Evolutionary conservation across 1,140 invertebrate species (phyloP).

Genomic region (Heliconius hermathena): DNA sequence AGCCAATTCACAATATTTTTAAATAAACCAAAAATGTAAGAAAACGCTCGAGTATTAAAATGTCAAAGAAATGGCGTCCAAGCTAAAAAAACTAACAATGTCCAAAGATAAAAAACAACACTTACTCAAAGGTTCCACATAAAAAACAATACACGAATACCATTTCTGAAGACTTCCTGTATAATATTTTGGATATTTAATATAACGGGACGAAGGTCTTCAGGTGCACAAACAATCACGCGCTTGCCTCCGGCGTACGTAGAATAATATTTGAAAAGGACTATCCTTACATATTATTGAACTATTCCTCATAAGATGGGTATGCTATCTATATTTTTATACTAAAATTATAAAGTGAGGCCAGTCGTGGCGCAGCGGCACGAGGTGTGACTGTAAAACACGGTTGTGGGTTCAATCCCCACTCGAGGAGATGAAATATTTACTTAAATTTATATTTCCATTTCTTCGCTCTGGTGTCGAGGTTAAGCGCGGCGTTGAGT

Average conservation of each 20-base stretch:
- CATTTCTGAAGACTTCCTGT: neutral
- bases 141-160: neutral
- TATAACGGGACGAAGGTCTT: slow-evolving; percentile 19
- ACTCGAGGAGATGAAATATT: too few relatives aligned
- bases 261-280: slow-evolving; percentile 35
- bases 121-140: neutral
- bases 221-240: slow-evolving; percentile 27
- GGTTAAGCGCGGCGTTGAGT: too few relatives aligned
- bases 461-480: too few relatives aligned
- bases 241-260: slow-evolving; percentile 13
- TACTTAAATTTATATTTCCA: too few relatives aligned
- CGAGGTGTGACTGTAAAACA: too few relatives aligned
- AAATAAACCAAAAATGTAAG: neutral
- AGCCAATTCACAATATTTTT: neutral
- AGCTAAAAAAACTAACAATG: neutral
- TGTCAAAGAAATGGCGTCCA: neutral
- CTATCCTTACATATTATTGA: slow-evolving; percentile 8
- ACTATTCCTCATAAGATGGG: neutral
- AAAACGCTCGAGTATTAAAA: neutral
- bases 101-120: neutral
- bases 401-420: too few relatives aligned
- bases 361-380: too few relatives aligned
- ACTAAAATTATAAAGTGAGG: too few relatives aligned
- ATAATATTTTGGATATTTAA: slow-evolving; percentile 23
- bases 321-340: neutral